A percentile compares a stretch with the other conserved stretches of the same genome.
Evolutionary conservation across 2,888 invertebrate species (phyloP).

Genomic region (Calameuta idolon): DNA sequence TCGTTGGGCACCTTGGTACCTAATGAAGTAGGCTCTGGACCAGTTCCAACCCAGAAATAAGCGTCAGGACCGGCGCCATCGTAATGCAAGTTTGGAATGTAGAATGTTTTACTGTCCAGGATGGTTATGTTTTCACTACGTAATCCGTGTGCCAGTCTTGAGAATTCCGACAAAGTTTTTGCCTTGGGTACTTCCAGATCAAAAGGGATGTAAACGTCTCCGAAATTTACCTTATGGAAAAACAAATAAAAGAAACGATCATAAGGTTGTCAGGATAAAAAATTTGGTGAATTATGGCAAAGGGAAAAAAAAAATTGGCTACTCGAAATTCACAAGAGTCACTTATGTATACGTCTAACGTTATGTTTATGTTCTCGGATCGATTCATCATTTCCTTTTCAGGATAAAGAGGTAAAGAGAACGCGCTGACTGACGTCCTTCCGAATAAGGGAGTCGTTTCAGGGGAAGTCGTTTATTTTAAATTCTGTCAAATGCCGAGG

Average conservation of each 20-base stretch:
- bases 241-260: constrained; percentile 38
- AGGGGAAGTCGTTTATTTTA: constrained; percentile 43
- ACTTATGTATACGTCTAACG: not conserved
- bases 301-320: constrained; percentile 7
- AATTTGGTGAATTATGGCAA: not conserved
- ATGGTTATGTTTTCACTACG: constrained; percentile 93
- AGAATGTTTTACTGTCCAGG: constrained; percentile 90
- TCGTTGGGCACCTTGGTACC: constrained; percentile 93
- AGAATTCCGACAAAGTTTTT: constrained; percentile 86
- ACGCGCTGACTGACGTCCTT: constrained; percentile 25
- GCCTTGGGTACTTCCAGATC: constrained; percentile 84
- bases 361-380: constrained; percentile 15
- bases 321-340: constrained; percentile 28
- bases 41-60: constrained; percentile 95
- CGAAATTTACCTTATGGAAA: constrained; percentile 84
- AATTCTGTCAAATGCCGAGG: constrained; percentile 40
- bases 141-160: constrained; percentile 87
- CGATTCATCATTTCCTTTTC: constrained; percentile 46
- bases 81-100: constrained; percentile 92
- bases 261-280: constrained; percentile 13
- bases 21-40: constrained; percentile 81
- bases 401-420: not conserved
- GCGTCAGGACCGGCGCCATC: constrained; percentile 93
- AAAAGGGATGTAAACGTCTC: constrained; percentile 84
- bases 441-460: constrained; percentile 28